Percentiles rank a stretch among this genome's conserved stretches.
phyloP scores from a whole-genome alignment of 2,797 vertebrate genomes.

The Myripristis murdjan region DNA sequence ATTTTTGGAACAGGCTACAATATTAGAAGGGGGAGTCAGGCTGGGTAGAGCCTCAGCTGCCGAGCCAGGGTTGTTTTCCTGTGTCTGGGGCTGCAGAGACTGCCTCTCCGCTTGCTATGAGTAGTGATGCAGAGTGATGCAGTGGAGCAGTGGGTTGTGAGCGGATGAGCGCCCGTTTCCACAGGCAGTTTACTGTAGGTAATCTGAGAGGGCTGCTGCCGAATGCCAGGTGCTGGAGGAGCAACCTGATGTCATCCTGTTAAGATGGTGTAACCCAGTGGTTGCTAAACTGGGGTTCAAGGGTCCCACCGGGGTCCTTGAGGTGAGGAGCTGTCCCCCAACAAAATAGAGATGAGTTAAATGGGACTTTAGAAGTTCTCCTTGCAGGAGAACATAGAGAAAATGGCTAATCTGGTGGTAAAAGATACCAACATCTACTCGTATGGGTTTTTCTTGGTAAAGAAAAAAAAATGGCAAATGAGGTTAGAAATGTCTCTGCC shows the following conservation, averaged over 20 bases:
- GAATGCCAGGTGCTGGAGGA: conserved; percentile 32
- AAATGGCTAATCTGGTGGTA: too few relatives aligned
- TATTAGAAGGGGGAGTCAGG: conserved; percentile 40
- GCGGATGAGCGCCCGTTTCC: conserved; percentile 59
- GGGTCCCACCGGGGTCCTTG: conserved; percentile 8
- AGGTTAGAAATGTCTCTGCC: too few relatives aligned
- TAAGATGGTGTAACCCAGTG: conserved; percentile 43
- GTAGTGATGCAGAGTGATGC: conserved; percentile 84
- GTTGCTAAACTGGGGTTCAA: conserved; percentile 2
- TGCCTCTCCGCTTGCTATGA: conserved; percentile 55
- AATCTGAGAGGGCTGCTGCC: conserved; percentile 72
- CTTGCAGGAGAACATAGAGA: too few relatives aligned
- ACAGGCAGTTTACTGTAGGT: conserved; percentile 58
- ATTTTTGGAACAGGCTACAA: conserved; percentile 67
- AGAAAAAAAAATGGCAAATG: too few relatives aligned
- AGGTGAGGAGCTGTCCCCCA: conserved; percentile 13
- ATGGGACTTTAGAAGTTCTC: neutral
- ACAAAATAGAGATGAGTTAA: conserved; percentile 16
- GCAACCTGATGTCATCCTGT: conserved; percentile 63
- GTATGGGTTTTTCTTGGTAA: too few relatives aligned
- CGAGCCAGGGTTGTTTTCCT: conserved; percentile 66
- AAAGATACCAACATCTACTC: too few relatives aligned
- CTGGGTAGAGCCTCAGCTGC: conserved; percentile 59
- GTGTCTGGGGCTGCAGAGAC: conserved; percentile 64
- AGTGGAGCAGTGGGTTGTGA: conserved; percentile 71